phyloP scores from a whole-genome alignment of 1,140 invertebrate species.

The Stratiolaelaps scimitus region DNA sequence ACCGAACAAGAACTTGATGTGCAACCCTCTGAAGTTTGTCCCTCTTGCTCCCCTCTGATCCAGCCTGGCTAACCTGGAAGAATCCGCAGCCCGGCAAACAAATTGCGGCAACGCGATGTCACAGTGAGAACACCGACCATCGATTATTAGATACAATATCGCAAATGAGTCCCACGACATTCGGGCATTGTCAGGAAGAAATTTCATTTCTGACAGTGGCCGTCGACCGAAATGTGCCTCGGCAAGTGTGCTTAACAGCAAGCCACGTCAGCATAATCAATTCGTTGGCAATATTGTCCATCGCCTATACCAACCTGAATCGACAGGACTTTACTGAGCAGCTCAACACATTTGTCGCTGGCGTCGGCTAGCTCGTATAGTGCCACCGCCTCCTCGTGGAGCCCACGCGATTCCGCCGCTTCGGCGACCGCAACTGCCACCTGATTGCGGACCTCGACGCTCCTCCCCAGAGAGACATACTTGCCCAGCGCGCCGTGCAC shows the following conservation, averaged over 20 bases:
- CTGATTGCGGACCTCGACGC: slow-evolving; percentile 39
- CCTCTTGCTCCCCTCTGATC: slow-evolving; percentile 5
- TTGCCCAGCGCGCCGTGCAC: slow-evolving; percentile 51
- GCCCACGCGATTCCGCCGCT: slow-evolving; percentile 57
- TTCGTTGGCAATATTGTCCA: no score
- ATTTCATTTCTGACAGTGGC: no score
- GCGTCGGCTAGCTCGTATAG: slow-evolving; percentile 68
- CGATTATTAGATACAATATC: no score
- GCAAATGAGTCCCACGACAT: no score
- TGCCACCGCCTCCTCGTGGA: slow-evolving; percentile 77
- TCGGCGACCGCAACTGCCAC: slow-evolving; percentile 47
- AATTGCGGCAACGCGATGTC: no score
- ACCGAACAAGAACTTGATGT: not conserved
- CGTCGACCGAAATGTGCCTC: no score
- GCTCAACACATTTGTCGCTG: slow-evolving; percentile 13
- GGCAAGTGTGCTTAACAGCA: no score
- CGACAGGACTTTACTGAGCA: slow-evolving; percentile 3
- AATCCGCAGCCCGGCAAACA: no score
- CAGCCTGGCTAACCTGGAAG: not conserved
- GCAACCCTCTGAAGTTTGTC: not conserved
- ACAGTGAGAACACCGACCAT: no score
- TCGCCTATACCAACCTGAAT: not conserved
- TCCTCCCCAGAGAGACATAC: slow-evolving; percentile 39
- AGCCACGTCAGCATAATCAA: no score
- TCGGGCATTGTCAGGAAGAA: no score